Evolutionary conservation across 2,113 vertebrate species (phyloP).

Genomic region (Bungarus multicinctus): DNA sequence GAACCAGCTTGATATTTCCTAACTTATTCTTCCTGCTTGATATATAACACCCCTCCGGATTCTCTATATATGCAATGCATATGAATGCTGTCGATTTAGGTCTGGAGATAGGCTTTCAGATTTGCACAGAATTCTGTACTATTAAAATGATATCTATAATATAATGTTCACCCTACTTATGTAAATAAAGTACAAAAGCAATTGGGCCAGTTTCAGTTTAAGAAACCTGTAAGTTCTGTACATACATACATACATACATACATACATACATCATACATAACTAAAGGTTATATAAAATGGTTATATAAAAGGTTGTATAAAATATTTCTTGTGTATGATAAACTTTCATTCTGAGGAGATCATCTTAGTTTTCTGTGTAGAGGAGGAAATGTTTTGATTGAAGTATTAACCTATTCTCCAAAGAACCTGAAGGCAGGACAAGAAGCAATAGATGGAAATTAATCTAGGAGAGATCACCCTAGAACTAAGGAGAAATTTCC

Average conservation of each 20-base stretch:
- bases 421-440: not conserved
- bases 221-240: not conserved
- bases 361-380: not conserved
- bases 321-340: not conserved
- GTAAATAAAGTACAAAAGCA: not conserved
- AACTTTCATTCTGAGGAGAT: not conserved
- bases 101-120: not conserved
- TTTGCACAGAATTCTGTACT: not conserved
- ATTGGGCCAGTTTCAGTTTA: not conserved
- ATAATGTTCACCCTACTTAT: not conserved
- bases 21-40: conserved; percentile 36
- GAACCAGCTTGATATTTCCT: conserved; percentile 31
- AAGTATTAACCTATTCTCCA: not conserved
- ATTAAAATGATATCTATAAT: not conserved
- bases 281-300: too few relatives aligned
- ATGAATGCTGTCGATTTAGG: not conserved
- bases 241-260: not conserved
- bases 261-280: not conserved
- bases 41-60: not conserved
- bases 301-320: not conserved
- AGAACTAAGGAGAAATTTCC: not conserved
- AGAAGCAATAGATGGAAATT: not conserved
- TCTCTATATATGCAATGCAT: not conserved
- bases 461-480: not conserved
- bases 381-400: not conserved